A percentile compares a stretch with the other conserved stretches of the same genome.
phyloP scores from a whole-genome alignment of 35 echinoderm and acorn worm species.

The Amphiura filiformis region DNA sequence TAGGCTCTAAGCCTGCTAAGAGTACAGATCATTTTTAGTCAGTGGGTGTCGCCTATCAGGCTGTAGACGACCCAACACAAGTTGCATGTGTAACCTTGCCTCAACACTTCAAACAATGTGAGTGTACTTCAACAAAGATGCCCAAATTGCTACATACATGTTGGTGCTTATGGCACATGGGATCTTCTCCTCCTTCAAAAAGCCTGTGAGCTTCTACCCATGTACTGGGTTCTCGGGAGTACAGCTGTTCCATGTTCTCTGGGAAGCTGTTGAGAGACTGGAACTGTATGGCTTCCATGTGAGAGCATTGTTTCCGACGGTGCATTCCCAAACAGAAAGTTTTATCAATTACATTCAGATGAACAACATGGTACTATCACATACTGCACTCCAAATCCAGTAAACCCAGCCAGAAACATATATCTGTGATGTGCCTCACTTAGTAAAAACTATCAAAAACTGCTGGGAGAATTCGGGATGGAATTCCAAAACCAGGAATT shows the following conservation, averaged over 20 bases:
- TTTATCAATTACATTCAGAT: too few species aligned
- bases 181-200: neutral
- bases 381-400: too few species aligned
- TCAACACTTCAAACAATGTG: too few species aligned
- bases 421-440: slow-evolving; percentile 53
- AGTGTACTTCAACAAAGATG: neutral
- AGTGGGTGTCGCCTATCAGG: too few species aligned
- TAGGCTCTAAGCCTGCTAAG: too few species aligned
- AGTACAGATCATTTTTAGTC: too few species aligned
- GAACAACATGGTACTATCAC: too few species aligned
- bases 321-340: slow-evolving; percentile 45
- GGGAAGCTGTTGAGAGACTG: slow-evolving; percentile 37
- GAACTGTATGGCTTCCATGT: slow-evolving; percentile 49
- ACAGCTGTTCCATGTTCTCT: slow-evolving; percentile 13
- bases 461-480: slow-evolving; percentile 62
- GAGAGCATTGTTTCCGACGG: slow-evolving; percentile 48
- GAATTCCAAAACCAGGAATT: slow-evolving; percentile 40
- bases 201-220: neutral
- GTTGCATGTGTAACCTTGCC: too few species aligned
- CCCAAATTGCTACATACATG: neutral
- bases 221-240: neutral
- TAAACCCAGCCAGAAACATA: slow-evolving; percentile 17
- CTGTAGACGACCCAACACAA: too few species aligned
- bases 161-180: neutral
- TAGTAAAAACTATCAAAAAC: slow-evolving; percentile 43